Evolutionary conservation across 2,797 vertebrate species (phyloP), one percentile per base, ranked within the genome.

Genomic region (Philypnodon macrostomus): DNA sequence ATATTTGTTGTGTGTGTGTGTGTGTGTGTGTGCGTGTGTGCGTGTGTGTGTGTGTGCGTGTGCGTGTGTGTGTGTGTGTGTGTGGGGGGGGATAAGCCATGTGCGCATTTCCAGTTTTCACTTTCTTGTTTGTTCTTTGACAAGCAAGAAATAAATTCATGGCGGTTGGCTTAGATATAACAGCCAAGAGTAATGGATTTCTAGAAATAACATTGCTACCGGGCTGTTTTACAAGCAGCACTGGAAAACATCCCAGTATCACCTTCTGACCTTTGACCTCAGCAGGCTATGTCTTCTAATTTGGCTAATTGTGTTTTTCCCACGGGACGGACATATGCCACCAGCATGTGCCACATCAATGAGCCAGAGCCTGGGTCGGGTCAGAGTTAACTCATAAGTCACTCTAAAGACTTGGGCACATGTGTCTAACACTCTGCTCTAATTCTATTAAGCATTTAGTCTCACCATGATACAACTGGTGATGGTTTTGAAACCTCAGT

Each of bases 241-340:
- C 41, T 62, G 58, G 57, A 73, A 48, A 77, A 79, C 62, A 81
- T 73, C 59, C 38, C 35, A 31, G 3, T 19, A 36, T 75, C 67
- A 45, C 58, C 71, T 41, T 73, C 29, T 56, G 64, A 83, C 79
- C 82, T 81, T 72, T 83, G 67, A 7, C 67, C 66, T 54, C 35
- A 17, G 60, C 57, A 62, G 57, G 72, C 75, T 73, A 33, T 67
- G 47, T 48, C 70, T 69, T 63, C 68, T 86, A 75, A 86, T 90
- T 85, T 75, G 48, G 58, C 61, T 83, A 86, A 90, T 88, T 82
- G 77, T 54, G 44, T 60, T 57, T 53, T 39, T 46, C 70, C 74
- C 70, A 23, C 3, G 47, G 53, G 69, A 68, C 2, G 7, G 26
- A 38, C 53, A 73, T 18, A 38, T 37, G 65, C 34, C 23, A 52